These are phyloP conservation scores for Drosophila rufa DNA, from an alignment of 1,140 invertebrate species.

Conservation along the genomic window DNA sequence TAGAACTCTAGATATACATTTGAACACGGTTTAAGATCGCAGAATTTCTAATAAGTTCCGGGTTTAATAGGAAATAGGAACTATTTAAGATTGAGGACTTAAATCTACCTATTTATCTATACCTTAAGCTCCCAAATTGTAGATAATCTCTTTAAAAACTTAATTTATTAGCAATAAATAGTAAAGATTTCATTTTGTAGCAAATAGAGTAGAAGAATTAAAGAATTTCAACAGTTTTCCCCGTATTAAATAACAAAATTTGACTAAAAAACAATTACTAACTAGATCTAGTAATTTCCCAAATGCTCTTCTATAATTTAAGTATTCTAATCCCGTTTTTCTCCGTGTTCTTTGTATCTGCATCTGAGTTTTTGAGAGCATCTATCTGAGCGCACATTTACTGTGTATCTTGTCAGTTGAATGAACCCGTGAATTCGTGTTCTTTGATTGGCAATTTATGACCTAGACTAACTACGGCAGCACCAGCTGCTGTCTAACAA, in stretches of 20 bases:
- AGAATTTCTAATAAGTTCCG: not conserved
- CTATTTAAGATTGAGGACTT: too few relatives aligned
- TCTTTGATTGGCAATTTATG: conserved; percentile 61
- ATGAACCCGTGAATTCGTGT: conserved; percentile 49
- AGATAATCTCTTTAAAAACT: too few relatives aligned
- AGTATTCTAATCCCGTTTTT: not conserved
- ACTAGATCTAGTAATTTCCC: not conserved
- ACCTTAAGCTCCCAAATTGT: too few relatives aligned
- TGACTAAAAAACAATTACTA: too few relatives aligned
- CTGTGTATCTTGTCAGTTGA: conserved; percentile 62
- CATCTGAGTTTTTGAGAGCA: conserved; percentile 9
- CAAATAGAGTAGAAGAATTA: too few relatives aligned
- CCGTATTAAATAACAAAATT: too few relatives aligned
- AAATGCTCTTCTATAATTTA: not conserved
- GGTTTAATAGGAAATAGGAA: too few relatives aligned
- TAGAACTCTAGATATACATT: not conserved
- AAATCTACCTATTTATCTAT: too few relatives aligned
- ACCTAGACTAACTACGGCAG: conserved; percentile 64
- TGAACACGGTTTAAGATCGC: not conserved
- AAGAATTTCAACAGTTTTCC: too few relatives aligned
- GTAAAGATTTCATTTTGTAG: too few relatives aligned
- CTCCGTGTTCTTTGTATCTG: conserved; percentile 32
- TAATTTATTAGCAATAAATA: too few relatives aligned
- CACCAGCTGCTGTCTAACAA: conserved; percentile 34
- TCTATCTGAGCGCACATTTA: conserved; percentile 18